Conservation (phyloP, 2,888 invertebrate genomes). For the Himalopsyche kuldschensis region DNA sequence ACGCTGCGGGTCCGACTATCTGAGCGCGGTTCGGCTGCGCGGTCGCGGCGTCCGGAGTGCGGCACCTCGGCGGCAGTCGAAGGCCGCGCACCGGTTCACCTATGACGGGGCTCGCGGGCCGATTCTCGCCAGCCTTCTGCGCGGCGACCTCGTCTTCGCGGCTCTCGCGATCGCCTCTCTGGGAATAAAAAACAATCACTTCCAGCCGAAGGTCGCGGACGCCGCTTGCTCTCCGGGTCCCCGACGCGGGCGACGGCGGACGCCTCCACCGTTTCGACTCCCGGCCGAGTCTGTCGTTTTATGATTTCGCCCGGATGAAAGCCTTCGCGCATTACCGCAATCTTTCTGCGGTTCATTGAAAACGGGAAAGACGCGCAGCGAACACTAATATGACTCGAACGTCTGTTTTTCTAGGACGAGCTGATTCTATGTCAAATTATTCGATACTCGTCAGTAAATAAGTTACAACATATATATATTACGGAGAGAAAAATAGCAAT, state of each 20-base stretch:
- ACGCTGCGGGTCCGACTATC: neutral
- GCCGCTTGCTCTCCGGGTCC: constrained; percentile 14
- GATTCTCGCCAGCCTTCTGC: constrained; percentile 20
- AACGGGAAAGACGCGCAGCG: too few species aligned
- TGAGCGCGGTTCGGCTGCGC: neutral
- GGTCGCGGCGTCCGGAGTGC: neutral
- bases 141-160: constrained; percentile 16
- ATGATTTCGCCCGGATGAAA: too few species aligned
- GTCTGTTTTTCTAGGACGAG: too few species aligned
- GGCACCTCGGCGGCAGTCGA: constrained; percentile 13
- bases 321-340: too few species aligned
- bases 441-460: too few species aligned
- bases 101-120: constrained; percentile 9
- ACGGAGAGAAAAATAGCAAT: too few species aligned
- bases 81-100: constrained; percentile 34
- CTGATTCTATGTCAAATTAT: too few species aligned
- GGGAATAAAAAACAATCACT: constrained; percentile 37
- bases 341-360: too few species aligned
- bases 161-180: constrained; percentile 23
- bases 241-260: constrained; percentile 1
- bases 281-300: neutral
- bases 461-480: neutral
- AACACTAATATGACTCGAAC: too few species aligned
- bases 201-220: constrained; percentile 29
- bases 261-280: neutral